Conservation (phyloP, 1,140 invertebrate species). For the Drosophila truncata region DNA sequence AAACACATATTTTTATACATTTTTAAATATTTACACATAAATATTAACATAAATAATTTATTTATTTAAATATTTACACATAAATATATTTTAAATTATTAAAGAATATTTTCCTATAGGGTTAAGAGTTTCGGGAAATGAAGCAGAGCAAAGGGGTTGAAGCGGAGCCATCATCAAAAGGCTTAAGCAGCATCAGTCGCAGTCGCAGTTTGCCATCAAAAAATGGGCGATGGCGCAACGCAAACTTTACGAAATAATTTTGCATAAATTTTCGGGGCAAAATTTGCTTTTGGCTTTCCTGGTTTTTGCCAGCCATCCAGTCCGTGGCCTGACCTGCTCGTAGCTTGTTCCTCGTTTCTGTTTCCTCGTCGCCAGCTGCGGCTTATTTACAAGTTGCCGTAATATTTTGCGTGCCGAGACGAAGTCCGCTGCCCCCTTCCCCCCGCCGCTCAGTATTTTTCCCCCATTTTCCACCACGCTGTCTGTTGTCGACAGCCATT, state of each 20-base stretch:
- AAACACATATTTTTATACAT: too few relatives aligned
- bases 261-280: slow-evolving; percentile 77
- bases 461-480: slow-evolving; percentile 1
- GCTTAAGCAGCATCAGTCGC: slow-evolving; percentile 75
- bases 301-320: slow-evolving; percentile 36
- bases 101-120: neutral
- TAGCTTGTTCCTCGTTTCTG: slow-evolving; percentile 16
- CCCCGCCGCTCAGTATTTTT: neutral
- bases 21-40: too few relatives aligned
- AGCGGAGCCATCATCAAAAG: slow-evolving; percentile 77
- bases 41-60: too few relatives aligned
- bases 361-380: slow-evolving; percentile 65
- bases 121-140: neutral
- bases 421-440: neutral
- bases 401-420: slow-evolving; percentile 80
- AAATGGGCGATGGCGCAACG: slow-evolving; percentile 68
- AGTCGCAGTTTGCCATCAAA: slow-evolving; percentile 56
- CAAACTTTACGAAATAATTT: slow-evolving; percentile 84
- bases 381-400: slow-evolving; percentile 84
- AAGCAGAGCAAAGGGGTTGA: slow-evolving; percentile 8
- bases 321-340: slow-evolving; percentile 52
- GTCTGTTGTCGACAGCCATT: slow-evolving; percentile 81
- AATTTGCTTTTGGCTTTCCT: slow-evolving; percentile 80
- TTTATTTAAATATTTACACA: neutral
- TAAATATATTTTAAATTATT: neutral